Base-by-base conservation (phyloP, 2,888 invertebrate genomes). In the Pandemis heparana region DNA sequence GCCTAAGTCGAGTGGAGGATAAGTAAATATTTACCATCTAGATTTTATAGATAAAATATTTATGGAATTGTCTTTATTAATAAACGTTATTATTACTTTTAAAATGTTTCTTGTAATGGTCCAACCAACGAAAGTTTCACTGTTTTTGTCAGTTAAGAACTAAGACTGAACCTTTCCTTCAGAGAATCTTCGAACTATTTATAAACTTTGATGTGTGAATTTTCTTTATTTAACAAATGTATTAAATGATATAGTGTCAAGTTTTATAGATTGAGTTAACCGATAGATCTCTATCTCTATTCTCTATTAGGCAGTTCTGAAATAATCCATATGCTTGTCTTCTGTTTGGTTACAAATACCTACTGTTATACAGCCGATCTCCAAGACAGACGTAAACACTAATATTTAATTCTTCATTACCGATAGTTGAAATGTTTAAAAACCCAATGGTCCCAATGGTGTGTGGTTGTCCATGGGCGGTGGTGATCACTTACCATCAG, bases 161-260 rank as follows among this genome's bases (percentile, higher is more conserved):
- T 87, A 91, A 91, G 91, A 91, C 91, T 91, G 91, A 91, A 82
- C 84, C 82, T 66, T 75, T 79, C 73, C 76, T 43, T 66, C 71
- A 18, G 18, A 61, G 71, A 39, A 65, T 41, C 81, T 85, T 85
- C 82, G 81, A 79, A 79, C 77, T 82, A 7, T 41, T 59, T 59
- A 3, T 46, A 5, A 46, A n/a, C 48, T 14, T 18, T 5, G 41
- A 32, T 60, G 18, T 18, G 62, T 18, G 41, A 9, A 14, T 18
- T 62, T n/a, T n/a, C 5, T 60, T n/a, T 16, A 41, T 62, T 14
- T 38, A 61, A 39, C 12, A 60, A 38, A 60, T 23, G 9, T 60
- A 12, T 12, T 14, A 18, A 60, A 60, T 60, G 38, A 23, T 41
- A 2, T 38, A 38, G 56, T 60, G 38, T 6, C 18, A 1, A 6